These are phyloP conservation scores for Percina caprodes DNA, from an alignment of 2,113 vertebrate species.

Conservation along the genomic window DNA sequence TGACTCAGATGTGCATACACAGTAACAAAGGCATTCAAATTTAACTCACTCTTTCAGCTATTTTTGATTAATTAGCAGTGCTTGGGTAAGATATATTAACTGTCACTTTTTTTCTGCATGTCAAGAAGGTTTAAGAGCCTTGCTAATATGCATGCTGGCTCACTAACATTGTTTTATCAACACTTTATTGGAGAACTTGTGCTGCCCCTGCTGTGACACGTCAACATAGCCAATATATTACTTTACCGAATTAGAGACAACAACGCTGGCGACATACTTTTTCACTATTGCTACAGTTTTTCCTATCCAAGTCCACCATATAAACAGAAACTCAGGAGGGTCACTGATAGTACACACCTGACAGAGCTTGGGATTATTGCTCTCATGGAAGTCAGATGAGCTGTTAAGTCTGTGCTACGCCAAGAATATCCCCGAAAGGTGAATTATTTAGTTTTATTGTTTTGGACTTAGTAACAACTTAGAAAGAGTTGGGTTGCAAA, in stretches of 20 bases:
- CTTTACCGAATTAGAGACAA: neutral
- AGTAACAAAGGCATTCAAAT: neutral
- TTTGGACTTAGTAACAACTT: neutral
- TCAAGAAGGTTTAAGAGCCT: neutral
- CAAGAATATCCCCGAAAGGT: neutral
- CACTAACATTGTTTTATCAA: neutral
- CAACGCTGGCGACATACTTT: accelerated
- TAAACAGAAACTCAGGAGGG: neutral
- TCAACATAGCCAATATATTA: neutral
- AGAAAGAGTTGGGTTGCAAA: too few species aligned
- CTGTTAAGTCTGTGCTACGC: neutral
- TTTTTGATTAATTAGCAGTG: slow-evolving; percentile 4
- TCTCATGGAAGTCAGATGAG: neutral
- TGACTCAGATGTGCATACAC: neutral
- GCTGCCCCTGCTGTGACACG: neutral
- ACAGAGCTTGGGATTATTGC: neutral
- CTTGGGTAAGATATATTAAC: neutral
- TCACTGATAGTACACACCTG: neutral
- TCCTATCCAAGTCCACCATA: neutral
- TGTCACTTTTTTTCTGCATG: neutral
- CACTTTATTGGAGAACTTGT: neutral
- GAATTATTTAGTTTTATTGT: neutral
- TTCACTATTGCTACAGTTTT: neutral
- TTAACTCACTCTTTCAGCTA: neutral
- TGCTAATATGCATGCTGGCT: neutral